These are phyloP conservation scores for Nomada fabriciana DNA, from an alignment of 2,888 invertebrate genomes.

Conservation along the genomic window DNA sequence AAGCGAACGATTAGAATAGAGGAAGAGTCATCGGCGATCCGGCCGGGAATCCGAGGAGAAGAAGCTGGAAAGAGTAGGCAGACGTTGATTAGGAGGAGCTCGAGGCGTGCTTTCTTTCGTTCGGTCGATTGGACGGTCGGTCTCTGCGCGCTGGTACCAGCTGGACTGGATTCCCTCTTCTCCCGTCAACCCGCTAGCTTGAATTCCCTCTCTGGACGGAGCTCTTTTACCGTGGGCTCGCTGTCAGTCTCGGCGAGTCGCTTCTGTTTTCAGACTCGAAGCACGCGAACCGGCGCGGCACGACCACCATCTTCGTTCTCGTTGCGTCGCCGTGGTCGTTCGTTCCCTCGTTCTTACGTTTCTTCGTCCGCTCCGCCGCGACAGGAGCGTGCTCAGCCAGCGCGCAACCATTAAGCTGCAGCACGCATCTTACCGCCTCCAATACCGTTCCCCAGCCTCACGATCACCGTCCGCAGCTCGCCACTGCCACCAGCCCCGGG, in stretches of 20 bases:
- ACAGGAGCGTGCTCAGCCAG: conserved; percentile 57
- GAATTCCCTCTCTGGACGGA: conserved; percentile 46
- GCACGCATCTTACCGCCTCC: conserved; percentile 55
- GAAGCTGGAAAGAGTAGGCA: conserved; percentile 72
- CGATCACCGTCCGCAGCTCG: conserved; percentile 25
- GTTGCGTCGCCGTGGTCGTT: conserved; percentile 51
- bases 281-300: conserved; percentile 78
- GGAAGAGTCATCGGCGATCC: conserved; percentile 24
- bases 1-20: background rate
- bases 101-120: conserved; percentile 66
- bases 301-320: conserved; percentile 55
- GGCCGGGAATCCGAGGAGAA: conserved; percentile 35
- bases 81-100: conserved; percentile 81
- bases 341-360: conserved; percentile 21
- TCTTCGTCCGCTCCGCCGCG: conserved; percentile 34
- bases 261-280: conserved; percentile 80
- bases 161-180: conserved; percentile 59
- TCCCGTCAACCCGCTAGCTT: conserved; percentile 47
- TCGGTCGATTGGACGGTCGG: conserved; percentile 26
- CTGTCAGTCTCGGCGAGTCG: conserved; percentile 77
- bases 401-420: conserved; percentile 54
- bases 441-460: conserved; percentile 54
- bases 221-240: conserved; percentile 66
- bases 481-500: conserved; percentile 3
- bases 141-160: conserved; percentile 41